phyloP scores from a whole-genome alignment of 2,888 invertebrate species.

The Drosophila atroscutellata region DNA sequence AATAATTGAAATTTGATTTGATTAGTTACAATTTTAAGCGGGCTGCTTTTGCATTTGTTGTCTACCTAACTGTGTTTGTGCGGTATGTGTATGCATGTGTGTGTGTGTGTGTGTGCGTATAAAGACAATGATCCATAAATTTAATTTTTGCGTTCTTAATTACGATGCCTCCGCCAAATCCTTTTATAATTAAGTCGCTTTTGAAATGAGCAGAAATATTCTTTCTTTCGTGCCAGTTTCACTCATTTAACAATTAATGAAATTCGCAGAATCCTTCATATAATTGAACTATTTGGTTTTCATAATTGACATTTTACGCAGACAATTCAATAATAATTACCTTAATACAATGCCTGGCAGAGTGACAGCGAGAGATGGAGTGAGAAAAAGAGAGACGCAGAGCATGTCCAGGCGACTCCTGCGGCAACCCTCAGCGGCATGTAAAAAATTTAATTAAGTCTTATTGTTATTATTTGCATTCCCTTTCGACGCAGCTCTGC shows the following conservation, averaged over 20 bases:
- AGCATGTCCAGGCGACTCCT: constrained; percentile 29
- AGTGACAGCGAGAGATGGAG: neutral
- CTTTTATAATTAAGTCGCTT: constrained; percentile 68
- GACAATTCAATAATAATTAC: constrained; percentile 76
- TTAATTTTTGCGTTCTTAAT: constrained; percentile 53
- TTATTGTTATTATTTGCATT: constrained; percentile 78
- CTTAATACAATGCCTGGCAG: constrained; percentile 50
- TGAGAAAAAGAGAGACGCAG: neutral
- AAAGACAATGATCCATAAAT: constrained; percentile 54
- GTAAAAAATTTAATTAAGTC: constrained; percentile 78
- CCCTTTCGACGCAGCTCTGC: constrained; percentile 36
- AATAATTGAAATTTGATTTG: constrained; percentile 80
- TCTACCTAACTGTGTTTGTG: neutral
- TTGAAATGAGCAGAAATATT: constrained; percentile 27
- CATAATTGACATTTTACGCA: constrained; percentile 73
- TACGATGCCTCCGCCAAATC: constrained; percentile 53
- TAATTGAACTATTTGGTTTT: constrained; percentile 77
- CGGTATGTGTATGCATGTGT: constrained; percentile 1
- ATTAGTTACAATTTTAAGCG: constrained; percentile 65
- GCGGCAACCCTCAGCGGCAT: constrained; percentile 50
- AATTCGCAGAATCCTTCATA: constrained; percentile 33
- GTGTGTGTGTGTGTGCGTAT: constrained; percentile 5
- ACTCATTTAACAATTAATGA: constrained; percentile 59
- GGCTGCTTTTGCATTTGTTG: constrained; percentile 30
- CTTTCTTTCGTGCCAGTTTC: neutral